Evolutionary conservation across 1,140 invertebrate species (phyloP), one percentile per base, ranked within the genome.

Genomic region (Drosophila pachea): DNA sequence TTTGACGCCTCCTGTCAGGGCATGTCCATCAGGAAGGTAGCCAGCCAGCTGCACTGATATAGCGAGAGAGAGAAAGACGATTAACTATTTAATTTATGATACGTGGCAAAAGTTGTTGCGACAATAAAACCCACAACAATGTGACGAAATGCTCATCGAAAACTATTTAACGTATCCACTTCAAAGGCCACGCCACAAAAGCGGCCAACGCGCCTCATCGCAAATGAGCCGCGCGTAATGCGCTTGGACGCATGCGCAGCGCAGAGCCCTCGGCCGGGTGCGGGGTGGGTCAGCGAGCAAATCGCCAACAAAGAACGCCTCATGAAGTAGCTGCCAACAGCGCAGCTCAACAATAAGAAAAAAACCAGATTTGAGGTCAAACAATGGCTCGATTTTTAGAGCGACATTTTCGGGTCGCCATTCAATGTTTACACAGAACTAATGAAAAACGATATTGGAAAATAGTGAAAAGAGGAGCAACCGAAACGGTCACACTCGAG

Each of bases 61-160:
- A 3, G 22, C 22, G 22, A 22, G 22, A 22, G 22, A 22, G 22
- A 42, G 22, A 55, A 70, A 60, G 60, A 71, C 50, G 50, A 71
- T 71, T 61, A 71, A 67, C 64, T 68, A 61, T 71, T 55, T 54
- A 60, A 67, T 71, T 71, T 71, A 71, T 71, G 66, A 71, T 67
- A 71, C 68, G 68, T 71, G 68, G 56, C 68, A 61, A 61, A 71
- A 71, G 50, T 53, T 71, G 56, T 71, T 60, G 64, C 68, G 50
- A 68, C 68, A 71, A 43, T 45, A 54, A 29, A 56, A 67, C 32
- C 63, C 55, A 71, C 68, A 69, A 65, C 61, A 69, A 69, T 69
- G 55, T 48, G 48, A 14, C 22, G 47, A 35, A 53, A 48, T 55
- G 33, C 36, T 63, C 59, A 68, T 63, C 63, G 7, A 22, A 67